These are phyloP conservation scores for Amiota mariae DNA, from an alignment of 2,888 invertebrate species.

Conservation along the genomic window DNA sequence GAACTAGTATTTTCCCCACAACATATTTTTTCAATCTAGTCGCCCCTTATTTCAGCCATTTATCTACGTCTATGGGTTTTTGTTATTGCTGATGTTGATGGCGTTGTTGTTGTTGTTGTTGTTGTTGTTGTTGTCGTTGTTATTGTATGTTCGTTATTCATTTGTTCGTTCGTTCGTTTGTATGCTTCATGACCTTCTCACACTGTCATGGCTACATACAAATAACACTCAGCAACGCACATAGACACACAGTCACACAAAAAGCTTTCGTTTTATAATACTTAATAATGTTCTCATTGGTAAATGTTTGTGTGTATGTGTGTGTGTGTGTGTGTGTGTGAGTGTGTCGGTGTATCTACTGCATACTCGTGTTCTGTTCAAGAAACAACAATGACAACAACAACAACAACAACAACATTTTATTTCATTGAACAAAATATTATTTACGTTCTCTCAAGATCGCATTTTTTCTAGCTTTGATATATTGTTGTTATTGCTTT, in stretches of 20 bases:
- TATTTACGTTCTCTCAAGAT: slow-evolving; percentile 68
- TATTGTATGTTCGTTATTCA: slow-evolving; percentile 21
- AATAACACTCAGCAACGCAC: slow-evolving; percentile 43
- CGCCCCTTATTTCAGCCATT: no score
- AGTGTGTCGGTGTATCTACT: slow-evolving; percentile 36
- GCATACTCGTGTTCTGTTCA: slow-evolving; percentile 50
- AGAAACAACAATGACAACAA: slow-evolving; percentile 57
- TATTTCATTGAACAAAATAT: slow-evolving; percentile 67
- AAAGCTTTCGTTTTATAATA: slow-evolving; percentile 65
- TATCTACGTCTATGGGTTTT: slow-evolving; percentile 41
- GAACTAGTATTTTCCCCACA: no score
- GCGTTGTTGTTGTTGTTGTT: slow-evolving; percentile 10
- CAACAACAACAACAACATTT: slow-evolving; percentile 44
- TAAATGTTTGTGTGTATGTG: slow-evolving; percentile 33
- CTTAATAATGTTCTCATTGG: slow-evolving; percentile 52
- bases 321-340: slow-evolving; percentile 30
- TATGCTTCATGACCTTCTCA: slow-evolving; percentile 71
- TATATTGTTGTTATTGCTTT: slow-evolving; percentile 29
- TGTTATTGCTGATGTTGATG: slow-evolving; percentile 29
- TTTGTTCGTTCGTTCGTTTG: slow-evolving; percentile 35
- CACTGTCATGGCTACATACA: slow-evolving; percentile 72
- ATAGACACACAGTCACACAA: slow-evolving; percentile 50
- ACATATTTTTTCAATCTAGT: no score
- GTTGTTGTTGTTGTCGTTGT: slow-evolving; percentile 9
- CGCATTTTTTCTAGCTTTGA: slow-evolving; percentile 44